Conservation (phyloP, 2,113 vertebrate genomes). For the Illadopsis cleaveri region DNA sequence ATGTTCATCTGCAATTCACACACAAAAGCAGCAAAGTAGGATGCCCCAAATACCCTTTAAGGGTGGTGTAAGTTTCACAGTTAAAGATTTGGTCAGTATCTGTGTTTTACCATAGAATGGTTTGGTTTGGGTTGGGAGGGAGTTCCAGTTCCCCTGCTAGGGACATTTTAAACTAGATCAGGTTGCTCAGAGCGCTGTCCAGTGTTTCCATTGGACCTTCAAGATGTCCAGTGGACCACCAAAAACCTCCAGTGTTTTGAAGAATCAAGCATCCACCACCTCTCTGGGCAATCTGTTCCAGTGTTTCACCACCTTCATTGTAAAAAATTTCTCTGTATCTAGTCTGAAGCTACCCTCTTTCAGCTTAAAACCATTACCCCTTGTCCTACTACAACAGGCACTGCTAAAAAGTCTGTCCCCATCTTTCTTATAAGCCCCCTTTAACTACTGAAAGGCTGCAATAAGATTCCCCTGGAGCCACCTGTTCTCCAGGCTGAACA, state of each 20-base stretch:
- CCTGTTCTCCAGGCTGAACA: not conserved
- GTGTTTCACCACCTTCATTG: rapidly evolving
- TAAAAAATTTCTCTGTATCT: not conserved
- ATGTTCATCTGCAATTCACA: not conserved
- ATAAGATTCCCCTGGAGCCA: not conserved
- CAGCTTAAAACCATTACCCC: not conserved
- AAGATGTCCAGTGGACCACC: not conserved
- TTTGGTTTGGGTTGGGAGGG: not conserved
- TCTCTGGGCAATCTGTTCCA: not conserved
- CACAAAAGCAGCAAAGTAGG: not conserved
- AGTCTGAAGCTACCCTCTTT: not conserved
- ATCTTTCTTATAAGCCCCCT: not conserved
- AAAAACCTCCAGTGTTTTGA: not conserved
- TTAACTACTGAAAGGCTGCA: not conserved
- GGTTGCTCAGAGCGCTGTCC: rapidly evolving
- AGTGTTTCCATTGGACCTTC: not conserved
- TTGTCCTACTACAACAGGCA: not conserved
- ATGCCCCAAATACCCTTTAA: not conserved
- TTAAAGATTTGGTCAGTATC: not conserved
- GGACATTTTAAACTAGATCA: not conserved
- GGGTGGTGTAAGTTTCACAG: not conserved
- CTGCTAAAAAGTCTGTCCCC: not conserved
- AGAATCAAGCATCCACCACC: not conserved
- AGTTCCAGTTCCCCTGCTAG: not conserved
- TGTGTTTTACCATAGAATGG: not conserved